These are phyloP conservation scores for Yponomeuta sedellus DNA, from an alignment of 2,888 invertebrate genomes.

Conservation along the genomic window DNA sequence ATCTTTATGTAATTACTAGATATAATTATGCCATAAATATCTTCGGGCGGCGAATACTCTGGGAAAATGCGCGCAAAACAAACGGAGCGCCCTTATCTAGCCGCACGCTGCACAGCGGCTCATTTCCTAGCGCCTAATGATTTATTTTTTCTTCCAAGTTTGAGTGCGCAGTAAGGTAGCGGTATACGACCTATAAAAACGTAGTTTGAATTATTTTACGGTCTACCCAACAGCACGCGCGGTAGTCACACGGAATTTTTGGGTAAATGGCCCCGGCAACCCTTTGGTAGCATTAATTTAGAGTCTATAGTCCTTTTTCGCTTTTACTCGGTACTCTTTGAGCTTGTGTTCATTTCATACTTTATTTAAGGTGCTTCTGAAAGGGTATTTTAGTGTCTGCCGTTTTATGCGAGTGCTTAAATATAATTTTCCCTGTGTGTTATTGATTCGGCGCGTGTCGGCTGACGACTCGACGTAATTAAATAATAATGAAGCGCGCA, in stretches of 20 bases:
- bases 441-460: conserved; percentile 6
- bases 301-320: conserved; percentile 34
- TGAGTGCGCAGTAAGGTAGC: not conserved
- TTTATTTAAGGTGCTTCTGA: conserved; percentile 34
- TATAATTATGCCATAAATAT: conserved; percentile 61
- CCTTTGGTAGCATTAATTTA: conserved; percentile 43
- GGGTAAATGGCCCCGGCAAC: conserved; percentile 25
- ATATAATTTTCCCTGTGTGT: not conserved
- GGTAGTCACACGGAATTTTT: conserved; percentile 17
- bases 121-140: not conserved
- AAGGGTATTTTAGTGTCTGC: not conserved
- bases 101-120: not conserved
- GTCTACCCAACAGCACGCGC: not conserved
- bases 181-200: conserved; percentile 1
- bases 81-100: conserved; percentile 10
- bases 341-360: conserved; percentile 32
- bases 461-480: conserved; percentile 32
- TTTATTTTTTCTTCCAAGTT: not conserved
- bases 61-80: conserved; percentile 15
- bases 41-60: conserved; percentile 17
- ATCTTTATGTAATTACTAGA: conserved; percentile 52
- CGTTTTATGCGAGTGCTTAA: not conserved
- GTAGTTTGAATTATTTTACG: conserved; percentile 13
- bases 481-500: conserved; percentile 57
- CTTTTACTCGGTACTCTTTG: conserved; percentile 30